A percentile compares a stretch with the other conserved stretches of the same genome.
Conservation (phyloP, 2,888 invertebrate genomes). For the Cylloceria caligata region DNA sequence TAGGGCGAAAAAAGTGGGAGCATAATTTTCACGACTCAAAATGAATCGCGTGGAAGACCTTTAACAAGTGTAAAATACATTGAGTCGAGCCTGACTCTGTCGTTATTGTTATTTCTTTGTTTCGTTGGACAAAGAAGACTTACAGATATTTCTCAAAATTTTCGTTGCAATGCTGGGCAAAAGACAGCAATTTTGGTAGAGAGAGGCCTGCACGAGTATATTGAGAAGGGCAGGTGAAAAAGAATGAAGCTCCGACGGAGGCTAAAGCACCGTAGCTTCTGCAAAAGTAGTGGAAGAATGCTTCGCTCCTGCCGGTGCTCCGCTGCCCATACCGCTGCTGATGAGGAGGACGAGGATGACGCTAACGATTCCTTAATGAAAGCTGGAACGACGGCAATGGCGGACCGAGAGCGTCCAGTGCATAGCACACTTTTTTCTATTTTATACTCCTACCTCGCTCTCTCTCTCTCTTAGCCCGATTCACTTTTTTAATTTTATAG, state of each 20-base stretch:
- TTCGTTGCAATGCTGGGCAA: not conserved
- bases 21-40: slow-evolving; percentile 11
- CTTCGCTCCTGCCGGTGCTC: slow-evolving; percentile 43
- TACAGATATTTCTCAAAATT: not conserved
- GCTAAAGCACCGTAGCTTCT: not conserved
- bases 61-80: slow-evolving; percentile 62
- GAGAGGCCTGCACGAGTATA: slow-evolving; percentile 35
- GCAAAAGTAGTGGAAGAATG: slow-evolving; percentile 43
- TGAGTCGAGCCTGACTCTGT: slow-evolving; percentile 14
- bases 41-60: slow-evolving; percentile 33
- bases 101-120: slow-evolving; percentile 38
- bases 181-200: slow-evolving; percentile 3
- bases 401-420: slow-evolving; percentile 51
- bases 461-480: slow-evolving; percentile 38
- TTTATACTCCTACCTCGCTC: slow-evolving; percentile 54
- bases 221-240: slow-evolving; percentile 34
- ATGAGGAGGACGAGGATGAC: slow-evolving; percentile 77
- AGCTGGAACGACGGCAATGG: slow-evolving; percentile 71
- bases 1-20: slow-evolving; percentile 3
- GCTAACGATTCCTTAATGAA: slow-evolving; percentile 82
- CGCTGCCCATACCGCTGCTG: slow-evolving; percentile 66
- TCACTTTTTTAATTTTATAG: slow-evolving; percentile 45
- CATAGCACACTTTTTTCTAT: slow-evolving; percentile 43
- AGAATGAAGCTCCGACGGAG: slow-evolving; percentile 52
- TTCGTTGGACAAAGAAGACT: slow-evolving; percentile 7